Evolutionary conservation across 2,888 invertebrate species (phyloP).

Genomic region (Galeopsomyia nigrocyanea): DNA sequence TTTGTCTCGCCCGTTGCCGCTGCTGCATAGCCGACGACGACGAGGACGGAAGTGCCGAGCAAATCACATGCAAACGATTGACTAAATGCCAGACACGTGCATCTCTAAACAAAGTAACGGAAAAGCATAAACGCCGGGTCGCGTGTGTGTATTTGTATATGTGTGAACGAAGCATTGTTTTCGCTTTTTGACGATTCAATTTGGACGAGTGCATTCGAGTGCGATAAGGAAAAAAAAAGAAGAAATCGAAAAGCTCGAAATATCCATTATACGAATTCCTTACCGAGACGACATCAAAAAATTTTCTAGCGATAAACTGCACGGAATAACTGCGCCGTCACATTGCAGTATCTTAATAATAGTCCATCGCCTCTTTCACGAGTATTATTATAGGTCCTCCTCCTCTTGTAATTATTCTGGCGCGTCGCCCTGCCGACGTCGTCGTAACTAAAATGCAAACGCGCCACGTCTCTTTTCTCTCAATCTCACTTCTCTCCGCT

Average conservation of each 20-base stretch:
- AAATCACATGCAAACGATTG: constrained; percentile 13
- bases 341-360: not conserved
- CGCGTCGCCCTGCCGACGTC: not conserved
- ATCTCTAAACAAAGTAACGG: constrained; percentile 12
- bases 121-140: constrained; percentile 5
- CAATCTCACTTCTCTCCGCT: constrained; percentile 21
- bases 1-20: not conserved
- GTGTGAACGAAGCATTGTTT: constrained; percentile 13
- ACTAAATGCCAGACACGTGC: constrained; percentile 10
- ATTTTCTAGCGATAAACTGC: too few relatives aligned
- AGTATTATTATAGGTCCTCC: not conserved
- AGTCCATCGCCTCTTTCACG: not conserved
- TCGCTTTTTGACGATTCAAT: constrained; percentile 28
- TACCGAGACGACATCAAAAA: too few relatives aligned
- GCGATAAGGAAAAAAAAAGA: not conserved
- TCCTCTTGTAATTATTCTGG: constrained; percentile 24
- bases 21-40: not conserved
- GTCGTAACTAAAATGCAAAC: constrained; percentile 13
- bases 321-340: too few relatives aligned
- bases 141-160: too few relatives aligned
- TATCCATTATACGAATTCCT: not conserved
- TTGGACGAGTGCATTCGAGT: not conserved
- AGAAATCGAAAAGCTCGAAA: not conserved
- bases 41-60: not conserved
- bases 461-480: constrained; percentile 28